Evolutionary conservation across 2,113 vertebrate species (phyloP).

Genomic region (Rostratula benghalensis): DNA sequence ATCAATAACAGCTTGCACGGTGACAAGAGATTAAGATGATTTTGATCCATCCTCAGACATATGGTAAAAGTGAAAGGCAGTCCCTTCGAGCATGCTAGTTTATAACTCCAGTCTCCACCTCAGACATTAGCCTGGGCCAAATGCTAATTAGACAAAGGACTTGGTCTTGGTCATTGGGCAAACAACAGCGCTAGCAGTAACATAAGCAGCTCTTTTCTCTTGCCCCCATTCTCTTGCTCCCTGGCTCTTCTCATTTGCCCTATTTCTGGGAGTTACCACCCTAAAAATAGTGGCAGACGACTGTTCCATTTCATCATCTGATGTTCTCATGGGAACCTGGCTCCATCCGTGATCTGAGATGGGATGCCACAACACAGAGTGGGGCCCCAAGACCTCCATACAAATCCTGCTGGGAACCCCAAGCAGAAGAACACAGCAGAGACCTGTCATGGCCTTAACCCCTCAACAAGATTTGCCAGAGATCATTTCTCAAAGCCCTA

Average conservation of each 20-base stretch:
- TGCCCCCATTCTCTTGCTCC: neutral
- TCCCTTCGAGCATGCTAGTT: neutral
- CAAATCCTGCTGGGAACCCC: neutral
- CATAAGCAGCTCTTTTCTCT: neutral
- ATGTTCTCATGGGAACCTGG: neutral
- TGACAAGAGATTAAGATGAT: neutral
- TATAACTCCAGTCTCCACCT: neutral
- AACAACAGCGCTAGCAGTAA: neutral
- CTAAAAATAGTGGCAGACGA: neutral
- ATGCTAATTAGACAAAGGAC: neutral
- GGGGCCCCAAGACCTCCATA: neutral
- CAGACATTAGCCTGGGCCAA: neutral
- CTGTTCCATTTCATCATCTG: neutral
- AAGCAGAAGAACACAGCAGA: neutral
- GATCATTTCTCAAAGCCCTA: neutral
- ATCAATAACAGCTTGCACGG: neutral
- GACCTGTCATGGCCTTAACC: neutral
- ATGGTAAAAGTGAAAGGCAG: neutral
- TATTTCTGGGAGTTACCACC: neutral
- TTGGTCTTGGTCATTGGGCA: neutral
- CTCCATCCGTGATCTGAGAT: neutral
- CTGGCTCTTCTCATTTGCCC: neutral
- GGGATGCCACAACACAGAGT: accelerated
- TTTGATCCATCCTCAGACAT: neutral
- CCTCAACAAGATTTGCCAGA: neutral